Conservation (phyloP, 2,888 invertebrate species). For the Nineta flava region DNA sequence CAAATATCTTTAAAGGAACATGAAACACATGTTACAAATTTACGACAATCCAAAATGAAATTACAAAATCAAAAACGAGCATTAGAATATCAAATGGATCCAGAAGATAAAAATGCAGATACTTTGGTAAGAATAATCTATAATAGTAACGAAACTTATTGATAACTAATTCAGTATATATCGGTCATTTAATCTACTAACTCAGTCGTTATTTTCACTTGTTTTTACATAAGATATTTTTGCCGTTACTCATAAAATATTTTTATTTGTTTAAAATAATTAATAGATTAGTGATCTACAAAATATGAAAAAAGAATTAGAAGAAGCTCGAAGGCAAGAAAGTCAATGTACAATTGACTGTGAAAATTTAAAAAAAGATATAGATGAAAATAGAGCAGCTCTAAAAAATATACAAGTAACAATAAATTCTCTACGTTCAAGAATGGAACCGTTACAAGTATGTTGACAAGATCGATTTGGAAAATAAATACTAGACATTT, state of each 20-base stretch:
- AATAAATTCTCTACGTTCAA: conserved; percentile 26
- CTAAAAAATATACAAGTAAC: conserved; percentile 9
- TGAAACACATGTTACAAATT: conserved; percentile 22
- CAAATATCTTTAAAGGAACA: conserved; percentile 14
- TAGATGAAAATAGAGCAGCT: conserved; percentile 10
- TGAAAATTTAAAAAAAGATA: conserved; percentile 8
- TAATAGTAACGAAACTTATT: too few relatives aligned
- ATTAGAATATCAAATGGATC: conserved; percentile 11
- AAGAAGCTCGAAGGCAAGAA: conserved; percentile 11
- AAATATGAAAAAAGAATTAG: conserved; percentile 18
- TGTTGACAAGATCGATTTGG: not conserved
- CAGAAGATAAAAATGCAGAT: conserved; percentile 22
- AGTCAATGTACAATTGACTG: conserved; percentile 8
- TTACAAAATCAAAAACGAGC: conserved; percentile 8
- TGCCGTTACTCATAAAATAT: too few relatives aligned
- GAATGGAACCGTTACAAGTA: conserved; percentile 21
- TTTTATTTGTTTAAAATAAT: too few relatives aligned
- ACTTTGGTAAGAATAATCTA: conserved; percentile 16
- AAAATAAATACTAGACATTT: too few relatives aligned
- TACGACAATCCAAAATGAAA: conserved; percentile 24
- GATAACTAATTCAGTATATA: too few relatives aligned
- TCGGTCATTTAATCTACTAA: too few relatives aligned
- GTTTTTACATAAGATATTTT: too few relatives aligned
- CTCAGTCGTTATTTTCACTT: too few relatives aligned
- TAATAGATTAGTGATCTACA: conserved; percentile 5